Evolutionary conservation across 2,888 invertebrate genomes (phyloP).

Genomic region (Axea sp.): DNA sequence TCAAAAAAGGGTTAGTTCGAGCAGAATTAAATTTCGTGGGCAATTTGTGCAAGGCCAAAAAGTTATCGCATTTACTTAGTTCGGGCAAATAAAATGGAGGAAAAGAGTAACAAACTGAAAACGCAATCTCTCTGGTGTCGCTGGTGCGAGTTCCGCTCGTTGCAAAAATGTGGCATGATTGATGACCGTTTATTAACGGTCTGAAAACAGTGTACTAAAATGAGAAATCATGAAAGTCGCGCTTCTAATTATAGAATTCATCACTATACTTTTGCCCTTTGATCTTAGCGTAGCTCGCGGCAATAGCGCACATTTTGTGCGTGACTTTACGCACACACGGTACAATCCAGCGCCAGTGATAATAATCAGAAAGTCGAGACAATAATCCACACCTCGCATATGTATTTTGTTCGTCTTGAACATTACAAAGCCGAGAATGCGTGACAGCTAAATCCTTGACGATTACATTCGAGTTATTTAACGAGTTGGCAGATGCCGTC

Average conservation of each 20-base stretch:
- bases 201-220: conserved; percentile 47
- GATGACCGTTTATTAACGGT: conserved; percentile 38
- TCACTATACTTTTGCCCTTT: conserved; percentile 49
- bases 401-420: conserved; percentile 36
- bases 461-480: conserved; percentile 65
- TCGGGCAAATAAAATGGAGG: not conserved
- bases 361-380: conserved; percentile 34
- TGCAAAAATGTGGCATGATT: conserved; percentile 32
- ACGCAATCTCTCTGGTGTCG: conserved; percentile 9
- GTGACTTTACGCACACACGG: conserved; percentile 18
- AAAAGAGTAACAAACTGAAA: conserved; percentile 9
- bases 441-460: conserved; percentile 67
- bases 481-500: no score
- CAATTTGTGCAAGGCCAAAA: no score
- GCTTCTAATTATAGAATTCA: conserved; percentile 56
- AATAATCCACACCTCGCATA: conserved; percentile 43
- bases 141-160: not conserved
- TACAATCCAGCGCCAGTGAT: conserved; percentile 29
- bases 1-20: no score
- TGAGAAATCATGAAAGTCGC: conserved; percentile 56
- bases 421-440: conserved; percentile 63
- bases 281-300: conserved; percentile 47
- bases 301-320: conserved; percentile 36
- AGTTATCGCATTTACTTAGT: no score
- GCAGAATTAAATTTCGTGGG: no score